Conservation (phyloP, 2,888 invertebrate genomes). For the Tuta absoluta region DNA sequence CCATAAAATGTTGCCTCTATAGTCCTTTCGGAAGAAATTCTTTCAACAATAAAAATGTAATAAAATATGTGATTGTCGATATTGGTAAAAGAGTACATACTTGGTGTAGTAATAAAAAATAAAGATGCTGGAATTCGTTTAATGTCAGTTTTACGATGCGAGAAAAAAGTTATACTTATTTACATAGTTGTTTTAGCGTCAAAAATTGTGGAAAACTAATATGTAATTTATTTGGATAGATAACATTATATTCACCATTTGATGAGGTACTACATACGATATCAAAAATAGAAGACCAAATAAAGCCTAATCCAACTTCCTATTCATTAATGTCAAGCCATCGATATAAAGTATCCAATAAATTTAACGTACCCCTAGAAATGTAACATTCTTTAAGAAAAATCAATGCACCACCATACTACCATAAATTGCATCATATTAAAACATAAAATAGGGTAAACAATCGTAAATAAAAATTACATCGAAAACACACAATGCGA, state of each 20-base stretch:
- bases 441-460: conserved; percentile 80
- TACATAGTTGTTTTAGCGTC: background rate
- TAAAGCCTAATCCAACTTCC: conserved; percentile 32
- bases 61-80: conserved; percentile 65
- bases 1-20: conserved; percentile 43
- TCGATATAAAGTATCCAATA: conserved; percentile 61
- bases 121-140: conserved; percentile 21
- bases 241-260: background rate
- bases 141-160: conserved; percentile 16
- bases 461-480: conserved; percentile 80
- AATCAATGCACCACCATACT: conserved; percentile 47
- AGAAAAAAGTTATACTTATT: conserved; percentile 11
- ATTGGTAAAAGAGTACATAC: conserved; percentile 35
- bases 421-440: conserved; percentile 73
- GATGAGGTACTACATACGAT: background rate
- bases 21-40: conserved; percentile 55
- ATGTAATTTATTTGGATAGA: background rate
- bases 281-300: background rate
- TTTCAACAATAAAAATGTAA: conserved; percentile 56
- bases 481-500: conserved; percentile 71
- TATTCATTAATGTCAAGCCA: conserved; percentile 54
- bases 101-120: conserved; percentile 22
- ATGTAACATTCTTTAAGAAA: conserved; percentile 58
- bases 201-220: background rate
- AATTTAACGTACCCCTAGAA: conserved; percentile 61